phyloP scores from a whole-genome alignment of 37 sponge, comb jelly and placozoan genomes.

The Halisarca cf. caerulea region DNA sequence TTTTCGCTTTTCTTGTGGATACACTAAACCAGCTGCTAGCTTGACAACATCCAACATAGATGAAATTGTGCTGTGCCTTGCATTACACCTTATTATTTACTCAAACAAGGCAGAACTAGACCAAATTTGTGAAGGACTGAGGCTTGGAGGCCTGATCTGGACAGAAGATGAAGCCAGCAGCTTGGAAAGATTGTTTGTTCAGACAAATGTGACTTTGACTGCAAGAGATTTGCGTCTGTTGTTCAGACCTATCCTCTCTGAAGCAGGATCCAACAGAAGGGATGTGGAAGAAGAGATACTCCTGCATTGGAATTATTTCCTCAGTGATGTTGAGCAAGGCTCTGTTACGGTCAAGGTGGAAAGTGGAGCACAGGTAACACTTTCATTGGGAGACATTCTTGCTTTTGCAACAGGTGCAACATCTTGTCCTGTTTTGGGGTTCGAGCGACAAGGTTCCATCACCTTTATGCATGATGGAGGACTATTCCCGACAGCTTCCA shows the following conservation, averaged over 20 bases:
- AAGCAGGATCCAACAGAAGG: neutral
- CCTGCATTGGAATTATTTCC: constrained; percentile 7
- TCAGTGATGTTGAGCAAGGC: constrained; percentile 19
- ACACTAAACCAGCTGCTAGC: neutral
- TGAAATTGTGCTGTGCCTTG: neutral
- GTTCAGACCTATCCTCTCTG: constrained; percentile 12
- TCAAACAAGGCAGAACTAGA: constrained; percentile 6
- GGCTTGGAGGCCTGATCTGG: neutral
- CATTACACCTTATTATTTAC: neutral
- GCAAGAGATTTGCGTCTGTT: neutral
- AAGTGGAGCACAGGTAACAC: neutral
- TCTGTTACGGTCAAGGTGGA: neutral
- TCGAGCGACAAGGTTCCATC: constrained; percentile 3
- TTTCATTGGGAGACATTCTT: constrained; percentile 6
- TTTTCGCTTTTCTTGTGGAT: neutral
- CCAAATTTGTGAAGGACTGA: neutral
- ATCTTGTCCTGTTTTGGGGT: neutral
- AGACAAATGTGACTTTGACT: neutral
- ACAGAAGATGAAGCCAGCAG: constrained; percentile 23
- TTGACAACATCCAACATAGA: neutral
- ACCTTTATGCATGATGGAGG: constrained; percentile 14
- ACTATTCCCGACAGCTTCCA: neutral
- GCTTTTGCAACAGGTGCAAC: constrained; percentile 20
- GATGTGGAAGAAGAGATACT: constrained; percentile 1
- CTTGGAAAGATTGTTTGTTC: constrained; percentile 18